Evolutionary conservation across 1,140 invertebrate species (phyloP).

Genomic region (Trichomalopsis sarcophagae): DNA sequence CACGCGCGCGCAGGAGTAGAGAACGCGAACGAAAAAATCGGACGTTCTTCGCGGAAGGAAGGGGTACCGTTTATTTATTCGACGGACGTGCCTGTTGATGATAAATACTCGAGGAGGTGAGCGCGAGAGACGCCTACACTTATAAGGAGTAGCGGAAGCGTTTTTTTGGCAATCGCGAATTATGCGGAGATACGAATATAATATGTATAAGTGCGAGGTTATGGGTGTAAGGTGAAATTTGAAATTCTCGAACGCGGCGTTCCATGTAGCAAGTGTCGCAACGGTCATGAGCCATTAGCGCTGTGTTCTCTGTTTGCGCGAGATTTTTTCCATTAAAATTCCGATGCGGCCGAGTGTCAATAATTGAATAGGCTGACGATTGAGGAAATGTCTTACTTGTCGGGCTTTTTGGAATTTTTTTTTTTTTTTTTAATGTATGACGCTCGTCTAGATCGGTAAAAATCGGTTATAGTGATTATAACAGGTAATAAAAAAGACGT

Average conservation of each 20-base stretch:
- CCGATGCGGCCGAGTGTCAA: neutral
- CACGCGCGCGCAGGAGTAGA: neutral
- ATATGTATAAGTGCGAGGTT: neutral
- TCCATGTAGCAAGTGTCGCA: neutral
- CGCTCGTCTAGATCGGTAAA: too few species aligned
- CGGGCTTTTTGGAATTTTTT: too few species aligned
- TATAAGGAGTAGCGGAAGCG: neutral
- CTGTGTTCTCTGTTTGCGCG: neutral
- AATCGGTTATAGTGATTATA: too few species aligned
- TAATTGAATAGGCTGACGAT: neutral
- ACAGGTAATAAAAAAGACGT: too few species aligned
- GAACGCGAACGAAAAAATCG: neutral
- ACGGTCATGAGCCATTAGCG: neutral
- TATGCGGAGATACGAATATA: neutral
- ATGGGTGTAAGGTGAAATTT: too few species aligned
- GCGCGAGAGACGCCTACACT: neutral
- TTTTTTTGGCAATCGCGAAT: neutral
- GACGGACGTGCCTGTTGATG: neutral
- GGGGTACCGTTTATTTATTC: slow-evolving; percentile 39
- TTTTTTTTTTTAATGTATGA: too few species aligned
- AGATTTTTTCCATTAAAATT: slow-evolving; percentile 15
- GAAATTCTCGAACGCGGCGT: too few species aligned
- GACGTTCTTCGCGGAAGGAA: slow-evolving; percentile 16
- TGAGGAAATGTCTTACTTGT: too few species aligned
- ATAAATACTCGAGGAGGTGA: neutral